Base-by-base conservation (phyloP, 2,888 invertebrate species). In the Sepioteuthis lessoniana region DNA sequence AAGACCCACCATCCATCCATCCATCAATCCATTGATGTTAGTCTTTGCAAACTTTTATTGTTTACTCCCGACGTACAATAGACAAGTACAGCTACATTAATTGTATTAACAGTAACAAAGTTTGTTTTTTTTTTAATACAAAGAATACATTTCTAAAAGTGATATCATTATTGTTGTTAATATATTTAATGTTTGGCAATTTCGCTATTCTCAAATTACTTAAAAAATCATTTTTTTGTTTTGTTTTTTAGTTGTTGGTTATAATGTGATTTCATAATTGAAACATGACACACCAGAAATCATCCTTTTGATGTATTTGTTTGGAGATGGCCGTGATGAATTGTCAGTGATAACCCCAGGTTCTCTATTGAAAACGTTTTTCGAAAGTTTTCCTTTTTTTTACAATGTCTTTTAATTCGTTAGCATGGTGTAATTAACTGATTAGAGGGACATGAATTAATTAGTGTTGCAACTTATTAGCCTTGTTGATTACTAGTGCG, bases 401-500 rank as follows among this genome's bases (percentile, higher is more conserved):
- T n/a, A 5, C 42, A 19, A 0, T 76, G 76, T n/a, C 76, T 76
- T 76, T 76, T 16, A 13, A n/a, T 76, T 76, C 76, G 76, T 76
- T 76, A n/a, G 35, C 76, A n/a, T 76, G n/a, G 16, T 35, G n/a
- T 76, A 76, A 76, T 76, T 76, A 76, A 76, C 76, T n/a, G 76
- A 76, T 76, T 76, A 76, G 35, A n/a, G n/a, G 76, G n/a, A 76
- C n/a, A 76, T 76, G 76, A 76, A 76, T 76, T 76, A 76, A 76
- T 76, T 76, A 76, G 76, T 35, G 76, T 76, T n/a, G 76, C 76
- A 76, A 35, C 76, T 76, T 76, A 76, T 76, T 76, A 76, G 76
- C 76, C 16, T 76, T 21, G 76, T 76, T 76, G 76, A 76, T 76
- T 76, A 76, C 76, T 76, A 35, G 76, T n/a, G 35, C 76, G 76